Conservation (phyloP, 37 sponge, comb jelly and placozoan species). For the Lycopodina hypogea region DNA sequence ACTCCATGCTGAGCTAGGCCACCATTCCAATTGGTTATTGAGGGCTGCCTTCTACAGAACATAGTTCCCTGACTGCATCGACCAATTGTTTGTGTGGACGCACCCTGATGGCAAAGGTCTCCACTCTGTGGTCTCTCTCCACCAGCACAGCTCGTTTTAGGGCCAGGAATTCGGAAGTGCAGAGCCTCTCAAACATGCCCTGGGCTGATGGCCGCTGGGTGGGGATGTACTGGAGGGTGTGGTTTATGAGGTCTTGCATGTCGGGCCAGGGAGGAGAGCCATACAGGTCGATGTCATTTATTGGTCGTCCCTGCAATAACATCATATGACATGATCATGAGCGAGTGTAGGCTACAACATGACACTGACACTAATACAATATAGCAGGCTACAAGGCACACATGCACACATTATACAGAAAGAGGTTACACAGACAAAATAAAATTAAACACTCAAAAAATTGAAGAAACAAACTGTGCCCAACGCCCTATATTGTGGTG, state of each 20-base stretch:
- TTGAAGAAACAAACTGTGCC: no score
- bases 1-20: no score
- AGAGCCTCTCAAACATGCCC: constrained; percentile 56
- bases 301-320: constrained; percentile 64
- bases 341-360: no score
- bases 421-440: no score
- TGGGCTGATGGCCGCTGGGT: constrained; percentile 60
- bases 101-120: constrained; percentile 67
- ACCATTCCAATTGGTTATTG: no score
- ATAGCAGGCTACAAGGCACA: no score
- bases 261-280: constrained; percentile 84
- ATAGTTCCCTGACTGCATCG: no score
- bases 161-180: constrained; percentile 53
- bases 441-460: no score
- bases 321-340: background rate
- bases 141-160: constrained; percentile 54
- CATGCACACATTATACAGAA: no score
- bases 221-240: constrained; percentile 72
- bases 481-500: no score
- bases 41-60: no score
- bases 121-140: constrained; percentile 33
- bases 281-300: constrained; percentile 52
- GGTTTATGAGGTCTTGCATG: constrained; percentile 73
- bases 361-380: background rate
- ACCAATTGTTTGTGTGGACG: no score